A percentile compares a stretch with the other conserved stretches of the same genome.
Evolutionary conservation across 2,888 invertebrate genomes (phyloP).

Genomic region (Eugnorisma glareosa): DNA sequence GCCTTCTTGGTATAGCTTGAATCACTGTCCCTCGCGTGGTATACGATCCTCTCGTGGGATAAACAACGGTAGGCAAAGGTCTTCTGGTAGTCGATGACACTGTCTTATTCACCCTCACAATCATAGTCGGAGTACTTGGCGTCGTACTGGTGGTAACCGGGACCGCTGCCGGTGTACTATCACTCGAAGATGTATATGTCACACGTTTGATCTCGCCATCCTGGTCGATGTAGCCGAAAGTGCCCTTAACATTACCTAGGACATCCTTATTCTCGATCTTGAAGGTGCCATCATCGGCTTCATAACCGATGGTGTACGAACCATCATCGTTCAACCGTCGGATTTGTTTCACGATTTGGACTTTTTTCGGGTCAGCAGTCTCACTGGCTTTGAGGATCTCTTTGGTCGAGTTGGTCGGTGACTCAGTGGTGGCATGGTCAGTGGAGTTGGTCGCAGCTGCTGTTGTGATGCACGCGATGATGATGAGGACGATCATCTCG

Average conservation of each 20-base stretch:
- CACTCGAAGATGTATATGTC: constrained; percentile 92
- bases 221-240: constrained; percentile 95
- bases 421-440: constrained; percentile 75
- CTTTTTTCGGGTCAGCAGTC: constrained; percentile 92
- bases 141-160: constrained; percentile 81
- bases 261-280: constrained; percentile 96
- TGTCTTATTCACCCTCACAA: constrained; percentile 87
- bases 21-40: constrained; percentile 91
- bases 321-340: constrained; percentile 95
- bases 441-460: constrained; percentile 75
- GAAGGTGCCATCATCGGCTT: constrained; percentile 96
- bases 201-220: constrained; percentile 95
- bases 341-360: constrained; percentile 95
- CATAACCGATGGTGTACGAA: constrained; percentile 96
- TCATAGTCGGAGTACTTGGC: constrained; percentile 85
- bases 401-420: constrained; percentile 83
- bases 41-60: constrained; percentile 89
- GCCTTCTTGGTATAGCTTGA: constrained; percentile 92
- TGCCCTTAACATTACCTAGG: constrained; percentile 95
- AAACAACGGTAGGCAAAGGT: constrained; percentile 87
- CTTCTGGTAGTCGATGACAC: constrained; percentile 90
- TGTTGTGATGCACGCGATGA: constrained; percentile 81
- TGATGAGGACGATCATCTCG: constrained; percentile 85
- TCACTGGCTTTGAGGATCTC: constrained; percentile 91
- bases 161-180: constrained; percentile 86